Percentiles rank a stretch among this genome's conserved stretches.
These are phyloP conservation scores for Capromys pilorides DNA, from an alignment of 2,797 vertebrate species.

Conservation along the genomic window DNA sequence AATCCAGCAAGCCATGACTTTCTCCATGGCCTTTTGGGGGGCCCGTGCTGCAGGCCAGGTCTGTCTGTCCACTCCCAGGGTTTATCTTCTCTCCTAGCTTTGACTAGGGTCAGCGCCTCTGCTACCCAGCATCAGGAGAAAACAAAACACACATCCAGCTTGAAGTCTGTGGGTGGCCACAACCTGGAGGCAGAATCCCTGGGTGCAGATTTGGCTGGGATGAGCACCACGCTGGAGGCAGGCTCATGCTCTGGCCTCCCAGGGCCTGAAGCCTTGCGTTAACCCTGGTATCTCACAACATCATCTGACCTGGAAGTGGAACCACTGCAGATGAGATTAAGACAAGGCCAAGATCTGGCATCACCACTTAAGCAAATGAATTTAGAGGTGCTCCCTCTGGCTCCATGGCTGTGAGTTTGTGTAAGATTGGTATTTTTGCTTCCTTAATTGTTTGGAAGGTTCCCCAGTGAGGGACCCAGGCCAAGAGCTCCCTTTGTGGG, in stretches of 20 bases:
- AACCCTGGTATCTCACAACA: neutral
- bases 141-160: neutral
- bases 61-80: neutral
- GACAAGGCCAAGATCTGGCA: neutral
- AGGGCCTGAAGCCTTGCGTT: neutral
- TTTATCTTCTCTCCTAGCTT: neutral
- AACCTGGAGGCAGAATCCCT: neutral
- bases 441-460: slow-evolving; percentile 1
- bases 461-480: neutral
- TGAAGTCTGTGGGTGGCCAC: neutral
- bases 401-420: neutral
- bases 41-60: neutral
- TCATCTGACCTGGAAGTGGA: neutral
- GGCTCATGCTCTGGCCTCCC: neutral
- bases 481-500: slow-evolving; percentile 19
- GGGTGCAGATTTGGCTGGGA: neutral
- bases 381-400: slow-evolving; percentile 4
- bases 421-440: slow-evolving; percentile 6
- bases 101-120: neutral
- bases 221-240: neutral
- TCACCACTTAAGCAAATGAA: neutral
- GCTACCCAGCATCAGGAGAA: neutral
- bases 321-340: neutral
- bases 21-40: neutral
- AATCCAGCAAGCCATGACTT: neutral